These are phyloP conservation scores for Musca vetustissima DNA, from an alignment of 1,140 invertebrate genomes.

Conservation along the genomic window DNA sequence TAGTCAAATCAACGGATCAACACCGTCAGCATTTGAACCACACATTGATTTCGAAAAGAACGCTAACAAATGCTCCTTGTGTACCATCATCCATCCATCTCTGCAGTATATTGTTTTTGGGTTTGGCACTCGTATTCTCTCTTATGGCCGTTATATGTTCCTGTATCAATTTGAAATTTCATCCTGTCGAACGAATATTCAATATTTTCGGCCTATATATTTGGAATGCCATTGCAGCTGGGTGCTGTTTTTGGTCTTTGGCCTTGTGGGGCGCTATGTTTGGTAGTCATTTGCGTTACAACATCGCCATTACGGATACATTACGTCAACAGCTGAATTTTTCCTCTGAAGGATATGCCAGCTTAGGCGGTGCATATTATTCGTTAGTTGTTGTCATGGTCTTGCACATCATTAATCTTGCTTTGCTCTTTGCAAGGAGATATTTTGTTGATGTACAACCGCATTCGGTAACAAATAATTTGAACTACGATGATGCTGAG, in stretches of 20 bases:
- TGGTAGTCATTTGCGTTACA: conserved; percentile 13
- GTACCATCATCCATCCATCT: background rate
- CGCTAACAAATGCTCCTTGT: background rate
- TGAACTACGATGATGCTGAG: conserved; percentile 9
- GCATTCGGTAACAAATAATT: background rate
- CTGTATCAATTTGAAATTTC: conserved; percentile 18
- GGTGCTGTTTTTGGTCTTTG: conserved; percentile 1
- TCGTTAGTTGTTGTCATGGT: conserved; percentile 15
- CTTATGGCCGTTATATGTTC: conserved; percentile 1
- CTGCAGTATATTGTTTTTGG: conserved; percentile 4
- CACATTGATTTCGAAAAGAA: background rate
- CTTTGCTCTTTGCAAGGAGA: conserved; percentile 9
- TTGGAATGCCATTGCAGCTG: conserved; percentile 25
- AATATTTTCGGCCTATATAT: conserved; percentile 26
- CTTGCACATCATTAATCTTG: conserved; percentile 24
- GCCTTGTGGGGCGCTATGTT: conserved; percentile 21
- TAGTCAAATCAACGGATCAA: background rate
- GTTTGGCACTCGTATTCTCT: background rate
- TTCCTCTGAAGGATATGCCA: conserved; percentile 53
- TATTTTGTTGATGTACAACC: conserved; percentile 4
- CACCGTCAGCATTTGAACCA: background rate
- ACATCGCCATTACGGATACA: conserved; percentile 28
- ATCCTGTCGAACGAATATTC: conserved; percentile 21
- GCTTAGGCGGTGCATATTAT: conserved; percentile 57
- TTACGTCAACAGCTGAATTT: conserved; percentile 4